These are phyloP conservation scores for Anoplius nigerrimus DNA, from an alignment of 2,888 invertebrate species.

Conservation along the genomic window DNA sequence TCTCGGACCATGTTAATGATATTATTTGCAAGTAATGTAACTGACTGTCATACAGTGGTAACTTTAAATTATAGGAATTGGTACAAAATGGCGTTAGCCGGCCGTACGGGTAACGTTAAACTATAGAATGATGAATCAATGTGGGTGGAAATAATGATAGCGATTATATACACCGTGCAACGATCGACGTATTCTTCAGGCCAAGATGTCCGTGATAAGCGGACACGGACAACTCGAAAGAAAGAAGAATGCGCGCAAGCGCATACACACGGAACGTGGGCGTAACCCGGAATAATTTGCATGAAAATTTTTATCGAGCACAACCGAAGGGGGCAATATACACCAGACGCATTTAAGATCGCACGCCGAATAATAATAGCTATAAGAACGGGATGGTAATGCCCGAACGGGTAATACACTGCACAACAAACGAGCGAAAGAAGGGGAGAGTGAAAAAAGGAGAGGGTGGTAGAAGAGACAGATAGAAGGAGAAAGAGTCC, in stretches of 20 bases:
- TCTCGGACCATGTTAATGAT: too few relatives aligned
- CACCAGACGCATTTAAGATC: slow-evolving; percentile 71
- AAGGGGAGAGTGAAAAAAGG: too few relatives aligned
- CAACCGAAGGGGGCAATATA: slow-evolving; percentile 65
- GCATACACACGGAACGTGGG: slow-evolving; percentile 52
- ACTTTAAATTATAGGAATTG: too few relatives aligned
- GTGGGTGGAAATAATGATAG: not conserved
- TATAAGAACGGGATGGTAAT: slow-evolving; percentile 55
- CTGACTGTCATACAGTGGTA: too few relatives aligned
- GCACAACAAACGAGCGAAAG: too few relatives aligned
- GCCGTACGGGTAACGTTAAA: too few relatives aligned
- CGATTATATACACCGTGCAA: slow-evolving; percentile 18
- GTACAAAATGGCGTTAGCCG: too few relatives aligned
- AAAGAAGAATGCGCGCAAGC: slow-evolving; percentile 35
- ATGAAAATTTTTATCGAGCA: slow-evolving; percentile 71
- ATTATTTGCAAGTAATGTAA: too few relatives aligned
- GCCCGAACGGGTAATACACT: slow-evolving; percentile 15
- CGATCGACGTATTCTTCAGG: slow-evolving; percentile 27
- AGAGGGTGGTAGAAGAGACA: too few relatives aligned
- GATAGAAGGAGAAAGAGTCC: not conserved
- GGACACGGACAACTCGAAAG: slow-evolving; percentile 16
- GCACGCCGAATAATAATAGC: slow-evolving; percentile 63
- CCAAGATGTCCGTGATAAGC: slow-evolving; percentile 20
- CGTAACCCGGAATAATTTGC: slow-evolving; percentile 70
- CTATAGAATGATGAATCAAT: too few relatives aligned